Conservation (phyloP, 1,140 invertebrate genomes). For the Melipona quadrifasciata region DNA sequence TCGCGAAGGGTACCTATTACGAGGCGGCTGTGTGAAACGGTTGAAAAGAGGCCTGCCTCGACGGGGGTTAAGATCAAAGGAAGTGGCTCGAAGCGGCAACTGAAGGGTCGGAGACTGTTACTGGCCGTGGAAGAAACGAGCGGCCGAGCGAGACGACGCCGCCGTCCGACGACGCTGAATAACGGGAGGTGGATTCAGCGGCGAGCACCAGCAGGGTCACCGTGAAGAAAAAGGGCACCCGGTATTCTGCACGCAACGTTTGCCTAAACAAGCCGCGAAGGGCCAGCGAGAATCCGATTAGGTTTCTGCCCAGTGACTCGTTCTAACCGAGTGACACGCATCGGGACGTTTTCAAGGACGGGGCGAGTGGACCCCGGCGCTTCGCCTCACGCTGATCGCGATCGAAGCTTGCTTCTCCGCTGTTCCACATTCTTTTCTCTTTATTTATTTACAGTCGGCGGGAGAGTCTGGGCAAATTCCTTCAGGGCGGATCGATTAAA, state of each 20-base stretch:
- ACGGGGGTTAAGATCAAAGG: constrained; percentile 70
- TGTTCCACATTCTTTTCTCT: background rate
- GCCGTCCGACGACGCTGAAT: constrained; percentile 44
- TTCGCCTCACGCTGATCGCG: no score
- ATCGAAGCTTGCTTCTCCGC: no score
- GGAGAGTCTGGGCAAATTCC: background rate
- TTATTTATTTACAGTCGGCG: background rate
- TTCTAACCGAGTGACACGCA: constrained; percentile 45
- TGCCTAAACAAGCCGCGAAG: constrained; percentile 21
- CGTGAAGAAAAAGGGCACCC: constrained; percentile 35
- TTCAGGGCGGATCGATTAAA: background rate
- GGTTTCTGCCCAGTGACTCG: constrained; percentile 45
- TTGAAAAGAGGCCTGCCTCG: constrained; percentile 68
- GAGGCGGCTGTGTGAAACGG: constrained; percentile 60
- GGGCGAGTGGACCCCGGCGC: no score
- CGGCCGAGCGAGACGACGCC: constrained; percentile 13
- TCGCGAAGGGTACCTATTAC: constrained; percentile 68
- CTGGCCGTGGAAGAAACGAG: constrained; percentile 42
- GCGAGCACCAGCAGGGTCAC: constrained; percentile 5
- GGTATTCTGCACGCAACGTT: constrained; percentile 49
- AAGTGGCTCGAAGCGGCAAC: constrained; percentile 59
- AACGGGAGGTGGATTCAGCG: constrained; percentile 31
- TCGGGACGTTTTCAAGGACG: constrained; percentile 39
- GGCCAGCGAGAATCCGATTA: constrained; percentile 50
- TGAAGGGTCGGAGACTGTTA: constrained; percentile 45